These are phyloP conservation scores for Notarius lentiginosus DNA, from an alignment of 2,113 vertebrate genomes.

Conservation along the genomic window DNA sequence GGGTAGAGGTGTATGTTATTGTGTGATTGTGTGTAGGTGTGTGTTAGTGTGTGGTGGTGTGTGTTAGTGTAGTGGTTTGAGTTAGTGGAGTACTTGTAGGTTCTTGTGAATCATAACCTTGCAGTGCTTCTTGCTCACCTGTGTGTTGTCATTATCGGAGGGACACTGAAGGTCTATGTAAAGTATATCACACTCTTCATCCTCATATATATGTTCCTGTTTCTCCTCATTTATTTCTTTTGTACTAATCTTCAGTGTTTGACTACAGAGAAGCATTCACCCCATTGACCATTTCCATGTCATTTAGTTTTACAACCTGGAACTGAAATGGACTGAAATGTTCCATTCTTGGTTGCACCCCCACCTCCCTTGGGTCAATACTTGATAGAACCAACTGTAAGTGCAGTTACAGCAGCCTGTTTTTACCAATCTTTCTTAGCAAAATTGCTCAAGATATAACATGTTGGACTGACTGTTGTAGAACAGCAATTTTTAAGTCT, in stretches of 20 bases:
- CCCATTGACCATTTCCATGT: not conserved
- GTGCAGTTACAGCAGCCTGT: not conserved
- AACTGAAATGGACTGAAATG: not conserved
- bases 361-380: not conserved
- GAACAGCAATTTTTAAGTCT: not conserved
- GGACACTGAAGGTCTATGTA: conserved; percentile 64
- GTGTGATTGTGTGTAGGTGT: not conserved
- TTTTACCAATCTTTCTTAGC: not conserved
- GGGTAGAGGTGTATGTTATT: not conserved
- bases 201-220: conserved; percentile 22
- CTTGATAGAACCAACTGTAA: not conserved
- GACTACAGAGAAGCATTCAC: not conserved
- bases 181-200: conserved; percentile 57
- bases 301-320: not conserved
- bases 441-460: not conserved
- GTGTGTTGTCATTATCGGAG: conserved; percentile 54
- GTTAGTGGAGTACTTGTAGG: conserved; percentile 15
- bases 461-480: not conserved
- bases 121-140: conserved; percentile 34
- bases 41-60: not conserved
- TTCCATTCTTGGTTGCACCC: not conserved
- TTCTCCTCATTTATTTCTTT: conserved; percentile 27
- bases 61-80: not conserved
- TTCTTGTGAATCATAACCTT: conserved; percentile 10
- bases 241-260: not conserved